Conservation (phyloP, 1,140 invertebrate genomes). For the Penaeus vannamei region DNA sequence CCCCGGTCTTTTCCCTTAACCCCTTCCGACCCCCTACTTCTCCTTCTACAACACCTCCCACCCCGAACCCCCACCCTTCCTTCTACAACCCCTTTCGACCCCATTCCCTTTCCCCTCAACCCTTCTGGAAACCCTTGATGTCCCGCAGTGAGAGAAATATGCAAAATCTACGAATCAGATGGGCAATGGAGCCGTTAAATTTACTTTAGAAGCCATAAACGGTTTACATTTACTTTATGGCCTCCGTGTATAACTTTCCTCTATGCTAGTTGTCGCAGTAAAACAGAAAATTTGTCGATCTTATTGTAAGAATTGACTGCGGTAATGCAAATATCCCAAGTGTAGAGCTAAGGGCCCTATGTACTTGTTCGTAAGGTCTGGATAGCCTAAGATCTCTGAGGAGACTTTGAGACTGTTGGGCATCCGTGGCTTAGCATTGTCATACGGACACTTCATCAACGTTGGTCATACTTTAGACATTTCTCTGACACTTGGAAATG, state of each 20-base stretch:
- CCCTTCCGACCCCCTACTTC: too few relatives aligned
- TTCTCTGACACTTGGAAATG: too few relatives aligned
- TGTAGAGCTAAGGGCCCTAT: background rate
- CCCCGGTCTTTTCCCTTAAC: too few relatives aligned
- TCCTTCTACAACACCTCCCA: background rate
- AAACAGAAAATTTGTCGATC: background rate
- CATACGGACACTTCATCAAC: too few relatives aligned
- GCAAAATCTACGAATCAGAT: conserved; percentile 31
- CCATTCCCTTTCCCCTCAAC: background rate
- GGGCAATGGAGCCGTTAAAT: conserved; percentile 41
- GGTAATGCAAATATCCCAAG: conserved; percentile 6
- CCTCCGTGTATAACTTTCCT: conserved; percentile 1
- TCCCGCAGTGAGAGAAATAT: background rate
- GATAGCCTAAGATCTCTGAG: too few relatives aligned
- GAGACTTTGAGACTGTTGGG: too few relatives aligned
- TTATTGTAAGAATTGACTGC: conserved; percentile 23
- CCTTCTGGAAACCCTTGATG: background rate
- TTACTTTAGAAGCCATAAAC: conserved; percentile 53
- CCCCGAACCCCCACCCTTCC: background rate
- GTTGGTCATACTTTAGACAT: too few relatives aligned
- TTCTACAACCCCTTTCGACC: background rate
- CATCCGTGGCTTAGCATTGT: too few relatives aligned
- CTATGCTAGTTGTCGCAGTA: conserved; percentile 18
- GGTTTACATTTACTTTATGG: conserved; percentile 48
- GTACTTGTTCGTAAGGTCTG: too few relatives aligned